Evolutionary conservation across 2,888 invertebrate genomes (phyloP).

Genomic region (Phragmatobia fuliginosa): DNA sequence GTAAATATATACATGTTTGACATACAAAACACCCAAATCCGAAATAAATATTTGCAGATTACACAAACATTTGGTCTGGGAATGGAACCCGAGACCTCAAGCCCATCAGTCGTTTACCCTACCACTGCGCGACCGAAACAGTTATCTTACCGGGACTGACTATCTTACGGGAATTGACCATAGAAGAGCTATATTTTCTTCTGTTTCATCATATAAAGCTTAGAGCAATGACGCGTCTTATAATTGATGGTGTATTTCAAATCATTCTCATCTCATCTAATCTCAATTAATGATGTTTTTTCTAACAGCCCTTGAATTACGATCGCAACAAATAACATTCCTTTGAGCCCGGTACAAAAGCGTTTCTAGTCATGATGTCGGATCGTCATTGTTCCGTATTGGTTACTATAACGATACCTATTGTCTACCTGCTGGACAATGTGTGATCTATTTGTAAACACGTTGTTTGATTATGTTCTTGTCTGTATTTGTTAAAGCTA

Average conservation of each 20-base stretch:
- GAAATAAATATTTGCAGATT: too few species aligned
- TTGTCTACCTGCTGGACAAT: slow-evolving; percentile 33
- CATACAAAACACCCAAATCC: too few species aligned
- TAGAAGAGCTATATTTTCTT: too few species aligned
- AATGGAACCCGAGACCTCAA: too few species aligned
- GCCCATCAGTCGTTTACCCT: too few species aligned
- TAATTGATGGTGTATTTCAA: neutral
- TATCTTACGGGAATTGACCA: too few species aligned
- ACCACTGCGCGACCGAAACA: too few species aligned
- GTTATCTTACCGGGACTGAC: too few species aligned
- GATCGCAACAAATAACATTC: slow-evolving; percentile 25
- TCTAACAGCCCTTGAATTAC: slow-evolving; percentile 9
- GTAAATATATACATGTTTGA: too few species aligned
- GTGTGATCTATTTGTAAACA: slow-evolving; percentile 31
- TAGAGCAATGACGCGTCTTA: neutral
- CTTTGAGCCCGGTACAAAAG: slow-evolving; percentile 27
- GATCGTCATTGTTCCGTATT: slow-evolving; percentile 37
- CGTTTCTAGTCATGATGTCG: slow-evolving; percentile 16
- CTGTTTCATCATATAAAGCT: neutral
- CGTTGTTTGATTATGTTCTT: slow-evolving; percentile 28
- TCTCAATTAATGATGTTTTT: neutral
- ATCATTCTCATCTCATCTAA: neutral
- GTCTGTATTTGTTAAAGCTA: neutral
- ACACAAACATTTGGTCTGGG: too few species aligned
- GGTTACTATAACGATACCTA: slow-evolving; percentile 38